Conservation (phyloP, 2,888 invertebrate species). For the Clanis bilineata region DNA sequence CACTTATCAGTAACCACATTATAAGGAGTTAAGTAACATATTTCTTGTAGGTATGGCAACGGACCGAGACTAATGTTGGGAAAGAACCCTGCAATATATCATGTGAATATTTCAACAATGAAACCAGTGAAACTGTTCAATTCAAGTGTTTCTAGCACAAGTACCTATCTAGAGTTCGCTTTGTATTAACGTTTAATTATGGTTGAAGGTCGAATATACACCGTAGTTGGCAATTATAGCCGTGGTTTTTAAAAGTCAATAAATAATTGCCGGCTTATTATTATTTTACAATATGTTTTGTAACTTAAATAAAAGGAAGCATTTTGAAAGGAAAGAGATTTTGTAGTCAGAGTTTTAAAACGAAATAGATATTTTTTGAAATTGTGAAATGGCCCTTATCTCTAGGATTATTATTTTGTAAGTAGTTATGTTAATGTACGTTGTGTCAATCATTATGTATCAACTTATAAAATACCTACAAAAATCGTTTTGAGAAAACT, state of each 20-base stretch:
- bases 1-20: background rate
- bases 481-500: background rate
- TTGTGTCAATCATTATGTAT: too few species aligned
- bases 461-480: too few species aligned
- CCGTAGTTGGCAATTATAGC: background rate
- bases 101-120: conserved; percentile 9
- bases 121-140: conserved; percentile 1
- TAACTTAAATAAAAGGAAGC: too few species aligned
- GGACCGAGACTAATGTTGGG: conserved; percentile 7
- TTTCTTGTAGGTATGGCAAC: conserved; percentile 7
- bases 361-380: too few species aligned
- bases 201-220: background rate
- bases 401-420: too few species aligned
- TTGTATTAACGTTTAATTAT: background rate
- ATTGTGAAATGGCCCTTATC: too few species aligned
- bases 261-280: too few species aligned
- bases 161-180: background rate
- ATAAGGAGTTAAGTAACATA: background rate
- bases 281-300: too few species aligned
- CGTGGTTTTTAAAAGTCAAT: too few species aligned
- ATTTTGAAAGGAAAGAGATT: too few species aligned
- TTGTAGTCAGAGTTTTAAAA: too few species aligned
- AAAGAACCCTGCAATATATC: conserved; percentile 8
- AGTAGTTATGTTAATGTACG: too few species aligned
- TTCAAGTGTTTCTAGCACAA: background rate